Evolutionary conservation across 2,113 vertebrate genomes (phyloP).

Genomic region (Patagioenas fasciata): DNA sequence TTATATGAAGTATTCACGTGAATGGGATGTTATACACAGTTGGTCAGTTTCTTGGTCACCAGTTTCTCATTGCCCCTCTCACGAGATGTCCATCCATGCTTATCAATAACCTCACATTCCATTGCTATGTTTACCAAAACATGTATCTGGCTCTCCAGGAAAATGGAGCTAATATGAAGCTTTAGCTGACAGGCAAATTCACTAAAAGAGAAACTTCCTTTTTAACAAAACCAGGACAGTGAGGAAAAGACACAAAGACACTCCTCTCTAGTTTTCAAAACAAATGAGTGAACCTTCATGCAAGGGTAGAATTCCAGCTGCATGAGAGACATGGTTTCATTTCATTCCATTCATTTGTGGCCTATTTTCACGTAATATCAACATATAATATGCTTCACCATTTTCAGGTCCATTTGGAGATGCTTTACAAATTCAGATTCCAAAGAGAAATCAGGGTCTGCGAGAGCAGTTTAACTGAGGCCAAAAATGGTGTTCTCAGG

Average conservation of each 20-base stretch:
- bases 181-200: too few relatives aligned
- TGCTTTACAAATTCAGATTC: not conserved
- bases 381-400: not conserved
- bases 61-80: too few relatives aligned
- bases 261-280: not conserved
- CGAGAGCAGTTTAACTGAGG: not conserved
- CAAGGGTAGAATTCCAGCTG: not conserved
- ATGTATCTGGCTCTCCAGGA: too few relatives aligned
- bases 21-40: too few relatives aligned
- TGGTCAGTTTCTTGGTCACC: too few relatives aligned
- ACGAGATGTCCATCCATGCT: too few relatives aligned
- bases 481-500: not conserved
- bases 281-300: rapidly evolving
- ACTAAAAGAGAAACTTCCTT: too few relatives aligned
- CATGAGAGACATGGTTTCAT: not conserved
- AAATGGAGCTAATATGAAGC: too few relatives aligned
- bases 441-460: not conserved
- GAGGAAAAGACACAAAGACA: not conserved
- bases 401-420: not conserved
- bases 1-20: too few relatives aligned
- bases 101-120: too few relatives aligned
- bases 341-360: not conserved
- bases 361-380: not conserved
- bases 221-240: too few relatives aligned
- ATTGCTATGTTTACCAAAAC: too few relatives aligned